A percentile compares a stretch with the other conserved stretches of the same genome.
These are phyloP conservation scores for Oriolus oriolus DNA, from an alignment of 2,113 vertebrate genomes.

Conservation along the genomic window DNA sequence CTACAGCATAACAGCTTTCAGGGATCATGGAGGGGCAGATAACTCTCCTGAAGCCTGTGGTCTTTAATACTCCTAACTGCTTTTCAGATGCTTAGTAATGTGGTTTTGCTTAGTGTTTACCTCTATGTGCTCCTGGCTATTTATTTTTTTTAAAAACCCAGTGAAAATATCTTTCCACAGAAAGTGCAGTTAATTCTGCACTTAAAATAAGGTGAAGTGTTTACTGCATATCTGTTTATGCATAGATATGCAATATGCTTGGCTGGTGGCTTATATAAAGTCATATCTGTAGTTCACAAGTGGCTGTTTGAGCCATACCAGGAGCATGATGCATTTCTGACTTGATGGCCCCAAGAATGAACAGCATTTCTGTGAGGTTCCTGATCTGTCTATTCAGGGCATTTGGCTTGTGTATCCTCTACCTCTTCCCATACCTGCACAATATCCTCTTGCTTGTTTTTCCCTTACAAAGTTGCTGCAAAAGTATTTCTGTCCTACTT, in stretches of 20 bases:
- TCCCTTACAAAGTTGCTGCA: background rate
- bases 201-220: background rate
- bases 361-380: background rate
- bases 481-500: background rate
- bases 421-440: background rate
- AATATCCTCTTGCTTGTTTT: background rate
- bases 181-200: background rate
- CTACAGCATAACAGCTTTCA: background rate
- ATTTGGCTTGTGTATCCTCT: background rate
- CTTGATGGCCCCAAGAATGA: accelerated
- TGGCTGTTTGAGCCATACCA: background rate
- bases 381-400: background rate
- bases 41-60: background rate
- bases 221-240: background rate
- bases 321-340: background rate
- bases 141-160: background rate
- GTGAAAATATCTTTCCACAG: background rate
- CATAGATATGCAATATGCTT: background rate
- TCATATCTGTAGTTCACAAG: background rate
- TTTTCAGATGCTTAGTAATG: background rate
- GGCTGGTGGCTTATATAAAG: background rate
- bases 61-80: background rate
- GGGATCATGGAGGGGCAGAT: background rate
- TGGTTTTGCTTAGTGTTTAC: background rate
- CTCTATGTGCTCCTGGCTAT: background rate